A percentile compares a stretch with the other conserved stretches of the same genome.
Conservation (phyloP, 2,113 vertebrate genomes). For the Boleophthalmus pectinirostris region DNA sequence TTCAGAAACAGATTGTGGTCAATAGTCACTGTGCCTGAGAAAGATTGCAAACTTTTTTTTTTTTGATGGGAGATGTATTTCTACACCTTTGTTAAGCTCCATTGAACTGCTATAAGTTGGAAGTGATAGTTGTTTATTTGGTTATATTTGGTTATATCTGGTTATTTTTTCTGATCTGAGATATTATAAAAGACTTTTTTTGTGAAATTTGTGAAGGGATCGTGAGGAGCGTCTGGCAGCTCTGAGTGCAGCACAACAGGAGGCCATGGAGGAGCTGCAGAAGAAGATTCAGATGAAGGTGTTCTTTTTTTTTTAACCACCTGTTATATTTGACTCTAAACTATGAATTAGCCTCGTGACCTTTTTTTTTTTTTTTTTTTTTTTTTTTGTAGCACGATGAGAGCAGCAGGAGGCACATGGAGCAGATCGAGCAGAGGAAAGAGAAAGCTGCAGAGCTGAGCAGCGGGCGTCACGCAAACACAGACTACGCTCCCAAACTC, state of each 20-base stretch:
- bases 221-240: constrained; percentile 94
- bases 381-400: constrained; percentile 86
- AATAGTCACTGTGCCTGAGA: too few species aligned
- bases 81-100: too few species aligned
- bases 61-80: too few species aligned
- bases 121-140: too few species aligned
- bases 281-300: constrained; percentile 99
- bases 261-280: constrained; percentile 97
- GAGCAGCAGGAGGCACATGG: constrained; percentile 96
- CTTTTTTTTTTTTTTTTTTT: not conserved
- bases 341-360: not conserved
- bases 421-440: constrained; percentile 98
- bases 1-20: too few species aligned
- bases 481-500: constrained; percentile 96
- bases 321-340: not conserved
- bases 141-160: too few species aligned
- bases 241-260: constrained; percentile 95
- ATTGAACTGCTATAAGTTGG: too few species aligned
- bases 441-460: constrained; percentile 97
- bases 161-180: too few species aligned
- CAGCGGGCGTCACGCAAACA: constrained; percentile 94
- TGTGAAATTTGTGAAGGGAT: constrained; percentile 83
- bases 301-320: constrained; percentile 10
- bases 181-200: too few species aligned
- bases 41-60: too few species aligned